phyloP scores from a whole-genome alignment of 2,797 vertebrate species.

The Prunella strophiata region DNA sequence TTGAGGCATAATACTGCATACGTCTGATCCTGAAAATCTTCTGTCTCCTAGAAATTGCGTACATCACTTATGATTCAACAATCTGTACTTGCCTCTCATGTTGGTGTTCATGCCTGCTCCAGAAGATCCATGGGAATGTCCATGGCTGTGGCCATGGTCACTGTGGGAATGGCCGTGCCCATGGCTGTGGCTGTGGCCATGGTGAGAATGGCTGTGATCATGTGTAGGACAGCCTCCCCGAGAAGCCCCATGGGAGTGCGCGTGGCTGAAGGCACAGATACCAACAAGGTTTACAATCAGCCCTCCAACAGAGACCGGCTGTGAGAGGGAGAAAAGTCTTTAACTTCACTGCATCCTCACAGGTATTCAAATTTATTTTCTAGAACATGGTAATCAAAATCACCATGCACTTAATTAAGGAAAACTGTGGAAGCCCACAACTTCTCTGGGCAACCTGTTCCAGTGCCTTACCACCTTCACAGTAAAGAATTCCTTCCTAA shows the following conservation, averaged over 20 bases:
- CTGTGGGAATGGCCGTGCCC: constrained; percentile 80
- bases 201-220: constrained; percentile 87
- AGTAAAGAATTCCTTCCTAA: not conserved
- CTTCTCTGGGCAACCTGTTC: not conserved
- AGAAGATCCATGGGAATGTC: constrained; percentile 80
- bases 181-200: constrained; percentile 74
- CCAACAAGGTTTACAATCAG: constrained; percentile 96
- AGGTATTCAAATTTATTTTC: not conserved
- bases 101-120: constrained; percentile 95
- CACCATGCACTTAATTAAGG: not conserved
- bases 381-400: not conserved
- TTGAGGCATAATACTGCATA: not conserved
- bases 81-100: constrained; percentile 88
- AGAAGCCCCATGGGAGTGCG: constrained; percentile 83
- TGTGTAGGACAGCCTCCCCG: constrained; percentile 85
- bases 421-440: not conserved
- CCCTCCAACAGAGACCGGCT: constrained; percentile 96
- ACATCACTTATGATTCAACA: accelerated
- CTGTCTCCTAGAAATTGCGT: not conserved
- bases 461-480: not conserved
- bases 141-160: constrained; percentile 82
- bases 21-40: not conserved
- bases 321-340: constrained; percentile 63
- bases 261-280: constrained; percentile 97
- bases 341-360: not conserved